Percentiles rank a stretch among this genome's conserved stretches.
Evolutionary conservation across 2,888 invertebrate species (phyloP).

Genomic region (Ferdinandea cuprea): DNA sequence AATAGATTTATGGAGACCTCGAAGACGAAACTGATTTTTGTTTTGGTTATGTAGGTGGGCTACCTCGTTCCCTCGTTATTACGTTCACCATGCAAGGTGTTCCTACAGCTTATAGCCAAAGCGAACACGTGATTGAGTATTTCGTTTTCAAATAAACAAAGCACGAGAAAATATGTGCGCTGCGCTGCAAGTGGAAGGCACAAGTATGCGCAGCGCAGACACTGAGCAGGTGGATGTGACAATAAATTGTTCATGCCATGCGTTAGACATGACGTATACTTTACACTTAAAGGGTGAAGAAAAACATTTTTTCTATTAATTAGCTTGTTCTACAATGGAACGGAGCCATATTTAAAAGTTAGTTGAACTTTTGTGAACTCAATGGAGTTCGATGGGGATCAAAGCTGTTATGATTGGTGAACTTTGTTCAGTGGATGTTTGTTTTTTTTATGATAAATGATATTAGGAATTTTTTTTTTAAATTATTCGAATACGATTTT

Average conservation of each 20-base stretch:
- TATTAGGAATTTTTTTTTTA: too few species aligned
- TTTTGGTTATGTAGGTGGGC: constrained; percentile 32
- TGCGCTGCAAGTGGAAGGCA: neutral
- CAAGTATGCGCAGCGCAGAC: neutral
- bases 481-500: too few species aligned
- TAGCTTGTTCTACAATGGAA: constrained; percentile 21
- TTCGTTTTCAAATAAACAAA: constrained; percentile 35
- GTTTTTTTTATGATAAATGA: too few species aligned
- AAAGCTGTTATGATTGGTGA: neutral
- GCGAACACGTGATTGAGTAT: constrained; percentile 21
- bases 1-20: constrained; percentile 20
- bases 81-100: constrained; percentile 21
- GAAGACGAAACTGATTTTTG: neutral
- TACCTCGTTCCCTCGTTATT: constrained; percentile 24
- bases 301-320: constrained; percentile 14
- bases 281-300: neutral
- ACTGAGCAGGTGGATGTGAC: constrained; percentile 35
- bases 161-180: neutral
- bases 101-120: constrained; percentile 26
- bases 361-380: constrained; percentile 46
- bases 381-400: constrained; percentile 7
- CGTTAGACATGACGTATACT: constrained; percentile 4
- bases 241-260: constrained; percentile 19
- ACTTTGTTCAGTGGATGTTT: too few species aligned
- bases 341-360: too few species aligned